These are phyloP conservation scores for Isaurus tuberculatus DNA, from an alignment of 92 coral and sea anemone genomes.

Conservation along the genomic window DNA sequence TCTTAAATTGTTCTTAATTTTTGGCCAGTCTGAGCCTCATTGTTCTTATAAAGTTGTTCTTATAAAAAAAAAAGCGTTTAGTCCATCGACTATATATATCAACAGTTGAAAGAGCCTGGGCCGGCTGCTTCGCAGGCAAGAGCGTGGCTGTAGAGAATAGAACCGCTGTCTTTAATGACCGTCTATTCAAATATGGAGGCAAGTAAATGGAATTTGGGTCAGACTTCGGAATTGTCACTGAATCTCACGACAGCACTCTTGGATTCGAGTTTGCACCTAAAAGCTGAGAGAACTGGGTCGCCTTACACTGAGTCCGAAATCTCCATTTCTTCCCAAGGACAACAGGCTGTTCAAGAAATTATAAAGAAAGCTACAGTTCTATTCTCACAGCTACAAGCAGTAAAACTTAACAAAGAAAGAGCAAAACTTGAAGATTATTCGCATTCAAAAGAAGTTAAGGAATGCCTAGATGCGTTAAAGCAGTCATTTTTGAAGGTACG, in stretches of 20 bases:
- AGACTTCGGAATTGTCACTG: not conserved
- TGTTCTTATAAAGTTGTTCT: too few relatives aligned
- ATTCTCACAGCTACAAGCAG: slow-evolving; percentile 18
- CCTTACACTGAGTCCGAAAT: slow-evolving; percentile 24
- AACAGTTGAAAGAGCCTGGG: too few relatives aligned
- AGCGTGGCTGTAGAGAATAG: not conserved
- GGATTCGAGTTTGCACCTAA: slow-evolving; percentile 18
- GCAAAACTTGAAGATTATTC: slow-evolving; percentile 31
- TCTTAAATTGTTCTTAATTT: not conserved
- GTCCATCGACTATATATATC: not conserved
- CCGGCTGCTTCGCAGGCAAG: too few relatives aligned
- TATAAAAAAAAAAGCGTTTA: too few relatives aligned
- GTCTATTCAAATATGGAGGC: slow-evolving; percentile 40
- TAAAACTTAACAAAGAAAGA: slow-evolving; percentile 36
- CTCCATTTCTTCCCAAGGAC: slow-evolving; percentile 30
- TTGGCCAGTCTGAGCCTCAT: too few relatives aligned
- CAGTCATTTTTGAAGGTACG: slow-evolving; percentile 40
- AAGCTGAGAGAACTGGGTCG: slow-evolving; percentile 19
- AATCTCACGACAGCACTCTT: slow-evolving; percentile 3
- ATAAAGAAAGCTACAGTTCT: slow-evolving; percentile 18
- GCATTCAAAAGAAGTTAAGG: slow-evolving; percentile 37
- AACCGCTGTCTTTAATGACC: slow-evolving; percentile 32
- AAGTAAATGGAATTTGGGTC: slow-evolving; percentile 15
- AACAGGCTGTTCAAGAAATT: slow-evolving; percentile 27
- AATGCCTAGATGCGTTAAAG: slow-evolving; percentile 25